Evolutionary conservation across 1,140 invertebrate species (phyloP).

Genomic region (Thereuonema tuberculata): DNA sequence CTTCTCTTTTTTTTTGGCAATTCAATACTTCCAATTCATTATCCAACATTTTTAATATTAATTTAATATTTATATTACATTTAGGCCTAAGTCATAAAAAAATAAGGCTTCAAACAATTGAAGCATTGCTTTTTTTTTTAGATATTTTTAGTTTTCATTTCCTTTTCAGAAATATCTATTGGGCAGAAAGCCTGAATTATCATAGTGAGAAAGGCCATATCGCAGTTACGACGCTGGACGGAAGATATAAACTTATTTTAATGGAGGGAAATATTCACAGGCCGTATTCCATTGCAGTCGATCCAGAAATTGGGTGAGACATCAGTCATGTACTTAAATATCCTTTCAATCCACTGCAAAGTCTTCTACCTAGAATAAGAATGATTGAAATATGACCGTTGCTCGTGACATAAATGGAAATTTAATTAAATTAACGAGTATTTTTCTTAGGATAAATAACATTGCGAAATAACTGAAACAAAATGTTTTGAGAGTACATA

Average conservation of each 20-base stretch:
- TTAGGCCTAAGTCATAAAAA: not conserved
- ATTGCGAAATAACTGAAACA: not conserved
- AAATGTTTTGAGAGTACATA: not conserved
- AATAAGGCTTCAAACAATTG: not conserved
- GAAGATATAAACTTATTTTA: constrained; percentile 67
- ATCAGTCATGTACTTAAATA: not conserved
- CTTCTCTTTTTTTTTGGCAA: no score
- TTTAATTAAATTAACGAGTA: not conserved
- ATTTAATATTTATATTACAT: not conserved
- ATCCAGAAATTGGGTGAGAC: constrained; percentile 50
- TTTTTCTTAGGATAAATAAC: not conserved
- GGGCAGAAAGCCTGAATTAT: not conserved
- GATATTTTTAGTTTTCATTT: not conserved
- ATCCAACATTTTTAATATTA: no score
- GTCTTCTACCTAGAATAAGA: no score
- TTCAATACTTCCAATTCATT: no score
- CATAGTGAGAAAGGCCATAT: constrained; percentile 30
- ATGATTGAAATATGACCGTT: not conserved
- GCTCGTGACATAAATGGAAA: constrained; percentile 1
- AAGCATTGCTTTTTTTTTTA: not conserved
- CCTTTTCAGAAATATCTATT: constrained; percentile 1
- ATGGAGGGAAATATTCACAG: constrained; percentile 48
- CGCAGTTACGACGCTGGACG: constrained; percentile 76
- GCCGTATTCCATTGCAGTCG: constrained; percentile 72
- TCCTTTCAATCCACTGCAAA: no score